These are phyloP conservation scores for Ctenochaetus hawaiiensis DNA, from an alignment of 2,797 vertebrate genomes.

Conservation along the genomic window DNA sequence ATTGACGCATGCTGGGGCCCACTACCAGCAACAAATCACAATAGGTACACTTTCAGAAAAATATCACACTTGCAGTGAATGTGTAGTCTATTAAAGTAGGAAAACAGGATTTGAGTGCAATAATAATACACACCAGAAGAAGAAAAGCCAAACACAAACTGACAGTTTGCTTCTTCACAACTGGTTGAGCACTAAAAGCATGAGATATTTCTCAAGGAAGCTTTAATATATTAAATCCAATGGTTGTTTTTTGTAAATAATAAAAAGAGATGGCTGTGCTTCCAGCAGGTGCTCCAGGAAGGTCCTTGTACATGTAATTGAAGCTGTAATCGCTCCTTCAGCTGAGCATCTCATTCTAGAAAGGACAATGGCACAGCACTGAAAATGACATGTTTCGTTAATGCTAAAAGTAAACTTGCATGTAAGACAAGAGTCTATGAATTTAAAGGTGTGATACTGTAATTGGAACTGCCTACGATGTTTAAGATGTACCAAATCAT, in stretches of 20 bases:
- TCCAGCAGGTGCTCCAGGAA: slow-evolving; percentile 33
- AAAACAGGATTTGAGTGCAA: slow-evolving; percentile 40
- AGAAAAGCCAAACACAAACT: slow-evolving; percentile 30
- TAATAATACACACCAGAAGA: slow-evolving; percentile 11
- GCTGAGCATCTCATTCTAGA: slow-evolving; percentile 16
- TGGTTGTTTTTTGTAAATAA: slow-evolving; percentile 37
- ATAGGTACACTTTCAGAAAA: slow-evolving; percentile 24
- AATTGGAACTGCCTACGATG: background rate
- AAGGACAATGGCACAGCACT: slow-evolving; percentile 21
- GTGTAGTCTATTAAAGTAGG: slow-evolving; percentile 25
- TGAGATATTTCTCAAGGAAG: slow-evolving; percentile 35
- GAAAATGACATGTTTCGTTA: slow-evolving; percentile 13
- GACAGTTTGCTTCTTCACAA: slow-evolving; percentile 46
- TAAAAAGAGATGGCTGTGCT: slow-evolving; percentile 39
- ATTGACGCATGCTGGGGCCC: slow-evolving; percentile 19
- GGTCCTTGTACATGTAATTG: slow-evolving; percentile 16
- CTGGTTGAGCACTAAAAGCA: slow-evolving; percentile 40
- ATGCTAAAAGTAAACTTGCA: background rate
- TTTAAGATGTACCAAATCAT: background rate
- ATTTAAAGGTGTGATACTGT: background rate
- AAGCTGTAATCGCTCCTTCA: slow-evolving; percentile 30
- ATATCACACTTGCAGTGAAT: slow-evolving; percentile 7
- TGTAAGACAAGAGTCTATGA: slow-evolving; percentile 1
- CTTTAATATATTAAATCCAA: slow-evolving; percentile 49
- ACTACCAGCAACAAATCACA: slow-evolving; percentile 40